A percentile compares a stretch with the other conserved stretches of the same genome.
These are phyloP conservation scores for Eupithecia subumbrata DNA, from an alignment of 2,888 invertebrate genomes.

Conservation along the genomic window DNA sequence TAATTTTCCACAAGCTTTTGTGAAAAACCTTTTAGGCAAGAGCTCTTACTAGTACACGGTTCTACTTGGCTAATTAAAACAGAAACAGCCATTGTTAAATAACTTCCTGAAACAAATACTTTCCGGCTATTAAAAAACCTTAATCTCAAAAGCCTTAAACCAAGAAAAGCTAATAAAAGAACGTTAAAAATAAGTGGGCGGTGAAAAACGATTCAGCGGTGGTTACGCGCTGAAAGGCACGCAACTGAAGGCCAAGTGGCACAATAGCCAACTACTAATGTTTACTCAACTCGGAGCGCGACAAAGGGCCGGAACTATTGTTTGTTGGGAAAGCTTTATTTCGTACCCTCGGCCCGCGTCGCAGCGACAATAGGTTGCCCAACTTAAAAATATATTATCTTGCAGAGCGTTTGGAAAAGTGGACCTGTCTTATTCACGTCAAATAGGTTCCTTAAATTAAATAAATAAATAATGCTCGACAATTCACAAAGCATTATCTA, in stretches of 20 bases:
- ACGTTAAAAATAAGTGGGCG: constrained; percentile 35
- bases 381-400: constrained; percentile 83
- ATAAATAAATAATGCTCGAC: no score
- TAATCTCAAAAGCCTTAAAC: constrained; percentile 1
- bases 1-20: constrained; percentile 64
- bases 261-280: constrained; percentile 81
- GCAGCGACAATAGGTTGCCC: constrained; percentile 82
- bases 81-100: constrained; percentile 10
- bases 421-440: constrained; percentile 40
- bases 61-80: not conserved
- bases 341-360: constrained; percentile 76
- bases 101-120: constrained; percentile 14
- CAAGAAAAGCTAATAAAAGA: constrained; percentile 27
- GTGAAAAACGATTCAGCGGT: constrained; percentile 42
- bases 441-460: not conserved
- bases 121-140: constrained; percentile 4
- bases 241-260: constrained; percentile 52
- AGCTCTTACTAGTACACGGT: not conserved
- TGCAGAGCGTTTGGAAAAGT: constrained; percentile 62
- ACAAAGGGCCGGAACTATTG: constrained; percentile 84
- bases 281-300: constrained; percentile 79
- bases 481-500: no score
- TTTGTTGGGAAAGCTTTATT: constrained; percentile 84
- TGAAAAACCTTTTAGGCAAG: constrained; percentile 31
- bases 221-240: constrained; percentile 45